Conservation (phyloP, 2,888 invertebrate genomes). For the Nephrotoma guestfalica region DNA sequence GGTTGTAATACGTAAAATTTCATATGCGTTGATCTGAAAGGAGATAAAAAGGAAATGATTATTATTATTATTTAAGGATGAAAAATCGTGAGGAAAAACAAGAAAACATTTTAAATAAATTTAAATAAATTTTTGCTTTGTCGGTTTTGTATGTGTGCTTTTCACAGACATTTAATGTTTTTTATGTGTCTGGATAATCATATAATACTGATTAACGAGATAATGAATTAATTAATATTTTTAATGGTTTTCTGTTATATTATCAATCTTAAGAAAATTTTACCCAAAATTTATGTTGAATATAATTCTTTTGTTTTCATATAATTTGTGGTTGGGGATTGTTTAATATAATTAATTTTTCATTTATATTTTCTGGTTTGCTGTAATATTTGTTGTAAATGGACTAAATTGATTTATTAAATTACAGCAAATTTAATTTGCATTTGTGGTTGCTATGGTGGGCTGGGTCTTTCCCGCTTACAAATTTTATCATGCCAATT, state of each 20-base stretch:
- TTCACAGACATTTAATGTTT: neutral
- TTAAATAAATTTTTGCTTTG: neutral
- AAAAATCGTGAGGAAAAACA: neutral
- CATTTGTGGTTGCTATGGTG: too few species aligned
- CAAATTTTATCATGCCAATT: too few species aligned
- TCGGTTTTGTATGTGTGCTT: neutral
- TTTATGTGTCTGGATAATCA: neutral
- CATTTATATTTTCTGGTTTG: neutral
- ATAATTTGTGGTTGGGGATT: neutral
- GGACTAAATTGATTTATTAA: neutral
- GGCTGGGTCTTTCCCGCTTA: too few species aligned
- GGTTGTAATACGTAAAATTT: slow-evolving; percentile 9
- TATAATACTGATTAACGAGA: neutral
- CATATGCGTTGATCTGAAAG: slow-evolving; percentile 13
- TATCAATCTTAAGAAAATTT: neutral
- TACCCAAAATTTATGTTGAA: neutral
- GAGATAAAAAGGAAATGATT: slow-evolving; percentile 6
- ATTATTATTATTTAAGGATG: neutral
- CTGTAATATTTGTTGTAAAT: neutral
- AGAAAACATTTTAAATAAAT: neutral
- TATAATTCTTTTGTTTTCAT: neutral
- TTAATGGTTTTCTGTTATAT: neutral
- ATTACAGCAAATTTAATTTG: neutral
- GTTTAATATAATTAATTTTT: neutral
- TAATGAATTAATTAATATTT: neutral